These are phyloP conservation scores for Siniperca chuatsi DNA, from an alignment of 2,113 vertebrate species.

Conservation along the genomic window DNA sequence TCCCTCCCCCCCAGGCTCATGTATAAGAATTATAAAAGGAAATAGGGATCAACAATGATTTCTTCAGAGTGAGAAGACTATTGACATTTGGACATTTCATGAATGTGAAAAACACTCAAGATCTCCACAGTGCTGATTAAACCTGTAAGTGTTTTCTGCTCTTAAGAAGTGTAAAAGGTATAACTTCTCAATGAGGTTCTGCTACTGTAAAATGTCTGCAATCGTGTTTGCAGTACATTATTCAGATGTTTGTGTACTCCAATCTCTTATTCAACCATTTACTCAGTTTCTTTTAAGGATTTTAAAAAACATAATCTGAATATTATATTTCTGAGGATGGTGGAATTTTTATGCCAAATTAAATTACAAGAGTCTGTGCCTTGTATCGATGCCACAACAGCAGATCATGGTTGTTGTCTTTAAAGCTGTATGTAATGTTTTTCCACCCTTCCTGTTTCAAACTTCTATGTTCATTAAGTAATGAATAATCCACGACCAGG, in stretches of 20 bases:
- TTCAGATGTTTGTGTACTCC: background rate
- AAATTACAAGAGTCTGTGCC: background rate
- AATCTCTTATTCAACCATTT: background rate
- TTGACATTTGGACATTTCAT: conserved; percentile 6
- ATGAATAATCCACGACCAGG: background rate
- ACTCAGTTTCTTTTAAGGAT: too few species aligned
- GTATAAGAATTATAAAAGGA: too few species aligned
- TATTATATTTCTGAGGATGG: too few species aligned
- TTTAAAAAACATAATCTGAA: too few species aligned
- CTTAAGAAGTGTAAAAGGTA: too few species aligned
- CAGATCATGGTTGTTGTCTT: background rate
- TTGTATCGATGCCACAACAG: background rate
- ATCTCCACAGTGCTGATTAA: background rate
- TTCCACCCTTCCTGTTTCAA: background rate
- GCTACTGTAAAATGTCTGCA: background rate
- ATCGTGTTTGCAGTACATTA: background rate
- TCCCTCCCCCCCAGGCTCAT: background rate
- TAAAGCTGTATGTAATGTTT: background rate
- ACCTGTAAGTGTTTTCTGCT: conserved; percentile 8
- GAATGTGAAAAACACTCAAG: background rate
- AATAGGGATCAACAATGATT: background rate
- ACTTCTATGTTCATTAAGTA: background rate
- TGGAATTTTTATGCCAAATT: background rate
- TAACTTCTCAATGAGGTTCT: background rate
- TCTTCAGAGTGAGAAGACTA: background rate